Evolutionary conservation across 2,797 vertebrate species (phyloP), one percentile per base, ranked within the genome.

Genomic region (Echeneis naucrates): DNA sequence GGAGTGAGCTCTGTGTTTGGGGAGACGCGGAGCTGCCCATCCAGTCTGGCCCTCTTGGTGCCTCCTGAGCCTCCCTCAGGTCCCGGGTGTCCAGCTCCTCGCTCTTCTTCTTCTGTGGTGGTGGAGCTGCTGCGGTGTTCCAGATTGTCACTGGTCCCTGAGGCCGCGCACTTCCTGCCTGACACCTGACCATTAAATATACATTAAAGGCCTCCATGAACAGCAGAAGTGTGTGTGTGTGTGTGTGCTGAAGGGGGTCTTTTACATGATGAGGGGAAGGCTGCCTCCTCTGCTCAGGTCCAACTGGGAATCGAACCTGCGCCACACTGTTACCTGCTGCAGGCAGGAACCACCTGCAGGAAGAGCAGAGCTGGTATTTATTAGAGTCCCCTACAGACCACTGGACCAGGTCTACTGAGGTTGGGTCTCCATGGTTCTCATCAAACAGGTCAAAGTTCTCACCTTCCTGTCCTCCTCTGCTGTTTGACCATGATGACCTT

Each of bases 401-500:
- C 42, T n/a, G 19, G 42, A 44, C 42, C 42, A 44, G 42, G 8
- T 44, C 42, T 33, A 33, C 7, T 33, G 33, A 33, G 33, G 33
- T 33, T 33, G 7, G 10, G 33, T 10, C 8, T 30, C 30, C n/a
- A n/a, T n/a, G n/a, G n/a, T n/a, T n/a, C n/a, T n/a, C n/a, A n/a
- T n/a, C n/a, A n/a, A n/a, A n/a, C n/a, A n/a, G n/a, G n/a, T n/a
- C n/a, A n/a, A n/a, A 45, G 33, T 5, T 12, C 52, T 68, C 33
- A 87, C 87, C 81, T 78, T 54, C 78, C 68, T 1, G 64, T 8
- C 45, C 79, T 73, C 47, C 48, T 40, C 38, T 42, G 61, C 59
- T 75, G 81, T 65, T 50, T 83, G 13, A 81, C 80, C 87, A 89
- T 86, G 68, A 9, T 47, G 52, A 75, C 70, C 82, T 81, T 40